Evolutionary conservation across 1,140 invertebrate species (phyloP).

Genomic region (Brachionus paranguensis): DNA sequence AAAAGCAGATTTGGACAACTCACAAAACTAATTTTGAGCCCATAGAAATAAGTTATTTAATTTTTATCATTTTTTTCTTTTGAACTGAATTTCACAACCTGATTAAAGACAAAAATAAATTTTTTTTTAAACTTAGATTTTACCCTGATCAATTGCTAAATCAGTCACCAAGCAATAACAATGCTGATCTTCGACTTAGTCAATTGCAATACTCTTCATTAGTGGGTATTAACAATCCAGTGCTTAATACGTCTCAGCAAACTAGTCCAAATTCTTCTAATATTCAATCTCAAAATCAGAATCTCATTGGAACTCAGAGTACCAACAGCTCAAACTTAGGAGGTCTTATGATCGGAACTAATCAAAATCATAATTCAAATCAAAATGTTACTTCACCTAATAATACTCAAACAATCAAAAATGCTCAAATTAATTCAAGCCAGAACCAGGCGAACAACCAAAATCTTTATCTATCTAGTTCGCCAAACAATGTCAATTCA

Average conservation of each 20-base stretch:
- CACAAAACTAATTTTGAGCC: too few relatives aligned
- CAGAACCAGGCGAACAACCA: not conserved
- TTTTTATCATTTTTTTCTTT: too few relatives aligned
- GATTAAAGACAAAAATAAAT: not conserved
- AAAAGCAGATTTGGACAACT: too few relatives aligned
- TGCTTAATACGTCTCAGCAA: not conserved
- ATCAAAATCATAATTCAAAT: not conserved
- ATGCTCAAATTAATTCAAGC: not conserved
- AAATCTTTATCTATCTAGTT: not conserved
- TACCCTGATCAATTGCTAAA: not conserved
- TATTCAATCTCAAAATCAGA: constrained; percentile 3
- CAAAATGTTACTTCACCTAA: not conserved
- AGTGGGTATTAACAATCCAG: not conserved
- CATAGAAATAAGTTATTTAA: too few relatives aligned
- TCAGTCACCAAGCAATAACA: not conserved
- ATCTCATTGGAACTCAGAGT: not conserved
- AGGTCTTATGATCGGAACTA: not conserved
- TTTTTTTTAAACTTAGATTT: not conserved
- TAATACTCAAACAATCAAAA: not conserved
- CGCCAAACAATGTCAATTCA: constrained; percentile 17
- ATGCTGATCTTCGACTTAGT: not conserved
- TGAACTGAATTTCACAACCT: too few relatives aligned
- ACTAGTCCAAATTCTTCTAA: constrained; percentile 2
- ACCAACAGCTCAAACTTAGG: not conserved
- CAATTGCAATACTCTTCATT: not conserved